Evolutionary conservation across 2,888 invertebrate genomes (phyloP), one percentile per base, ranked within the genome.

Genomic region (Dasysyrphus albostriatus): DNA sequence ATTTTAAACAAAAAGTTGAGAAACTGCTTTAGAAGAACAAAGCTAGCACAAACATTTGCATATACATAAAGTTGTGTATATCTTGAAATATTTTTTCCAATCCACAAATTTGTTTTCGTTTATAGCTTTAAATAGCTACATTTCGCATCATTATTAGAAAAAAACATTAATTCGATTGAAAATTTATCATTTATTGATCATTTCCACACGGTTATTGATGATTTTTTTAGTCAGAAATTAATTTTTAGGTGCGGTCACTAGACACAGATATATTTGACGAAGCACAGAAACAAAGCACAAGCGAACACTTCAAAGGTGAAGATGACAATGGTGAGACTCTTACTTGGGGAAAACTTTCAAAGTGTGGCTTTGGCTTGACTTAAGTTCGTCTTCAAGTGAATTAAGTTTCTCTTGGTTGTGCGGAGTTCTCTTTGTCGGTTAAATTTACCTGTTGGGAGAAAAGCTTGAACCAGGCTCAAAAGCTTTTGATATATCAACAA

Each of bases 251-350:
- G 87, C 87, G 87, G 87, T 75, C 87, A 72, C 49, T 63, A 70
- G 61, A 74, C 29, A 44, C 39, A 78, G 72, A 83, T 75, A 72
- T 56, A 44, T 78, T 78, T 61, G n/a, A 87, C 82, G 83, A 79
- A 83, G 59, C 83, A 83, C 78, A 49, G 58, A 67, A 75, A 59
- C 78, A 87, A 83, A 87, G 87, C 83, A 87, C 87, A 83, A 78
- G 75, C 78, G 83, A 87, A 77, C 87, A 87, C 83, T 83, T 67
- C 87, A 83, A 75, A 87, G 87, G 87, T 87, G 79, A 74, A 79
- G 78, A 83, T 65, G 78, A 79, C 87, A 87, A 87, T 87, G 75
- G 70, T 56, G 37, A 67, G 49, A 34, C 73, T 81, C 67, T 61
- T 44, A 56, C 37, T 51, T 73, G 74, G 70, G 58, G 70, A 69